phyloP scores from a whole-genome alignment of 2,888 invertebrate genomes.

The Drosophila sordidapex region DNA sequence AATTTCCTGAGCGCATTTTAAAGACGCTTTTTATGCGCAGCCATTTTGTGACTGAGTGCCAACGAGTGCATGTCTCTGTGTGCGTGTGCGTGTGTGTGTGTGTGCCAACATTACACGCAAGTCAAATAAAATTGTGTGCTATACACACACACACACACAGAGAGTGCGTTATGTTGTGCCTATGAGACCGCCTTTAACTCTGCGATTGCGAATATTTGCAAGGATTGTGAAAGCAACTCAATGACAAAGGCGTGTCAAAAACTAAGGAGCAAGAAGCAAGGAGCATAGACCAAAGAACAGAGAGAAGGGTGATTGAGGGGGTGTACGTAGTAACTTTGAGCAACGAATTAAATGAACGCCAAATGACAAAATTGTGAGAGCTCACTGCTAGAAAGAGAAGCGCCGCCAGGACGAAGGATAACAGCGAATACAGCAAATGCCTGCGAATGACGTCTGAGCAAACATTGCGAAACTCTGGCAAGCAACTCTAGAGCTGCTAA shows the following conservation, averaged over 20 bases:
- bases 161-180: conserved; percentile 47
- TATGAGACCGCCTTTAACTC: conserved; percentile 48
- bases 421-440: conserved; percentile 16
- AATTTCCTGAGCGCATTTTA: conserved; percentile 76
- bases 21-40: conserved; percentile 72
- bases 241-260: conserved; percentile 26
- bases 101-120: conserved; percentile 16
- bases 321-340: conserved; percentile 30
- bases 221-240: conserved; percentile 45
- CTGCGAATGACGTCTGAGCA: conserved; percentile 16
- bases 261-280: neutral
- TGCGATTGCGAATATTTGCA: conserved; percentile 51
- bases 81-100: conserved; percentile 14
- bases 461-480: conserved; percentile 7
- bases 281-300: neutral
- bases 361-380: conserved; percentile 41
- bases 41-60: conserved; percentile 70
- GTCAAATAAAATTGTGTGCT: conserved; percentile 57
- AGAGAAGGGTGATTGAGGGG: neutral
- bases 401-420: conserved; percentile 25
- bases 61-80: conserved; percentile 36
- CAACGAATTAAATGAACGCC: conserved; percentile 45
- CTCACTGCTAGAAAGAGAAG: conserved; percentile 3
- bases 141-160: conserved; percentile 35
- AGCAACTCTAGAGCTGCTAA: neutral